Percentiles rank a stretch among this genome's conserved stretches.
phyloP scores from a whole-genome alignment of 1,140 invertebrate species.

The Mesaphorura yosii region DNA sequence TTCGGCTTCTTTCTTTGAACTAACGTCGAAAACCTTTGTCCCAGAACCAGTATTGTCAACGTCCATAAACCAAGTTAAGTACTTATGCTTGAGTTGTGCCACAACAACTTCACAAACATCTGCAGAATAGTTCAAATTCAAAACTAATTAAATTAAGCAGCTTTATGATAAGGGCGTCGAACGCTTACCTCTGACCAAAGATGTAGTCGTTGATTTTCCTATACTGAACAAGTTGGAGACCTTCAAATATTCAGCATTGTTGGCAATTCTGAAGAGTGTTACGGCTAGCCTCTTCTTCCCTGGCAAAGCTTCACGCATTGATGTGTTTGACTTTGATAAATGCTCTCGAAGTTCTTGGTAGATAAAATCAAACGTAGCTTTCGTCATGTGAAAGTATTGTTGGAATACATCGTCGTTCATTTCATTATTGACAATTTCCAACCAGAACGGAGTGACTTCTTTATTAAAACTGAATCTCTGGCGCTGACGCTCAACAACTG shows the following conservation, averaged over 20 bases:
- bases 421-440: constrained; percentile 11
- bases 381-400: constrained; percentile 21
- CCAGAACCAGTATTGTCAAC: no score
- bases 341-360: constrained; percentile 20
- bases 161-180: no score
- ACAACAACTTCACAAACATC: constrained; percentile 26
- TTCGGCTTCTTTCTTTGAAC: background rate
- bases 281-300: constrained; percentile 25
- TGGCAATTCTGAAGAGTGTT: constrained; percentile 20
- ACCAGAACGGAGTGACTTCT: constrained; percentile 16
- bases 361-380: constrained; percentile 22
- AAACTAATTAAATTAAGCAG: no score
- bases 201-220: constrained; percentile 22
- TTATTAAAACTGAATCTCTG: background rate
- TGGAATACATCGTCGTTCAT: constrained; percentile 11
- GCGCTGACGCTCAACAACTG: background rate
- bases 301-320: constrained; percentile 15
- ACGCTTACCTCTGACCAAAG: no score
- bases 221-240: constrained; percentile 23
- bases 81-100: constrained; percentile 15
- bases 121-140: no score
- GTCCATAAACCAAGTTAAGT: constrained; percentile 13
- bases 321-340: constrained; percentile 13
- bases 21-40: background rate
- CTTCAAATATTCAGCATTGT: constrained; percentile 23